A percentile compares a stretch with the other conserved stretches of the same genome.
Evolutionary conservation across 2,888 invertebrate genomes (phyloP).

Genomic region (Drosophila monieri): DNA sequence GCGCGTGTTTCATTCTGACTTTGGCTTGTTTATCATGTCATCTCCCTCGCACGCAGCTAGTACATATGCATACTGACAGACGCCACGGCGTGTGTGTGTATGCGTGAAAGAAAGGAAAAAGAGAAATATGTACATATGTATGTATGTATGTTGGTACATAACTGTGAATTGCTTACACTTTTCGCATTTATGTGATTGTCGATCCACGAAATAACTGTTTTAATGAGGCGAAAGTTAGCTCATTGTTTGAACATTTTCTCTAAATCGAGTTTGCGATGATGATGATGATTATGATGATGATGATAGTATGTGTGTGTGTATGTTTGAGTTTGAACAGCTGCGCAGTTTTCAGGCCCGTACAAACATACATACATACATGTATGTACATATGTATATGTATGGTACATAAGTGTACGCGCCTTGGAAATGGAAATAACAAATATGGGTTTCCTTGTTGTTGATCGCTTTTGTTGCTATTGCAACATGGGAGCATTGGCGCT

Average conservation of each 20-base stretch:
- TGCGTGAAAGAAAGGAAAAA: background rate
- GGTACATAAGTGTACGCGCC: background rate
- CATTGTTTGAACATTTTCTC: conserved; percentile 4
- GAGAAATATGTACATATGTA: conserved; percentile 8
- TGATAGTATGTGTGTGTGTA: background rate
- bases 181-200: conserved; percentile 6
- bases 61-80: conserved; percentile 6
- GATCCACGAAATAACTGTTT: conserved; percentile 14
- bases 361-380: conserved; percentile 10
- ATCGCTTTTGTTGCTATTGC: conserved; percentile 11
- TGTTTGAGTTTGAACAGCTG: conserved; percentile 33
- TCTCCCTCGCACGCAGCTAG: conserved; percentile 60
- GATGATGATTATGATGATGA: background rate
- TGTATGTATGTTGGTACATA: conserved; percentile 25
- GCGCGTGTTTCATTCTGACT: conserved; percentile 33
- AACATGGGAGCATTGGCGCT: conserved; percentile 3
- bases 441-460: conserved; percentile 5
- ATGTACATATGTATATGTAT: conserved; percentile 5
- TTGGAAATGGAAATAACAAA: conserved; percentile 12
- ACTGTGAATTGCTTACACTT: conserved; percentile 15
- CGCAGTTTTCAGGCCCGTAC: conserved; percentile 34
- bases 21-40: conserved; percentile 47
- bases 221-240: conserved; percentile 12
- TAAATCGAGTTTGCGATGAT: conserved; percentile 4
- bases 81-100: background rate